These are phyloP conservation scores for Numida meleagris DNA, from an alignment of 2,113 vertebrate species.

Conservation along the genomic window DNA sequence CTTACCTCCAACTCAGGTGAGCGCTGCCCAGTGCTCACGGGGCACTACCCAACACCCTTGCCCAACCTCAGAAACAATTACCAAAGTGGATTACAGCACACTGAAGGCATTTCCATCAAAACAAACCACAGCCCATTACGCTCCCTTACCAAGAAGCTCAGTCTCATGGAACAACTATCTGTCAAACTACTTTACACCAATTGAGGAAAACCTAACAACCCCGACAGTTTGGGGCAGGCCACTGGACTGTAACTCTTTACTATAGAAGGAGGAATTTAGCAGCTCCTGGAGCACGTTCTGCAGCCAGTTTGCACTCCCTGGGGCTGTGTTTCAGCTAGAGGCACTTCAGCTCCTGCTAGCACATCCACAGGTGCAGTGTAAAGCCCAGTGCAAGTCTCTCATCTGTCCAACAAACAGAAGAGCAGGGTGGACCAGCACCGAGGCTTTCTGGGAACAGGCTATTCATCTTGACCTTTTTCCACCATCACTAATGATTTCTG, in stretches of 20 bases:
- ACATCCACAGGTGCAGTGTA: neutral
- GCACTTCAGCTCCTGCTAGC: neutral
- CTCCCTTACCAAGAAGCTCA: neutral
- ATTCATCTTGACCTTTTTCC: neutral
- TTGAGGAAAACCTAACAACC: neutral
- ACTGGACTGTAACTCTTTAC: neutral
- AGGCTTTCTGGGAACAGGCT: neutral
- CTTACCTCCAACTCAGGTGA: neutral
- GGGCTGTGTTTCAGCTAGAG: rapidly evolving
- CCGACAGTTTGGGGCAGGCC: neutral
- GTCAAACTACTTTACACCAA: neutral
- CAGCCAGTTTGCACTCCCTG: neutral
- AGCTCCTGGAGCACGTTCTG: neutral
- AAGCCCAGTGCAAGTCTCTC: rapidly evolving
- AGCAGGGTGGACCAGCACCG: neutral
- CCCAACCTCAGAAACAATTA: neutral
- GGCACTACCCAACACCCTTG: neutral
- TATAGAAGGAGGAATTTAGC: neutral
- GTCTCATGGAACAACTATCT: neutral
- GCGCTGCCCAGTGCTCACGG: rapidly evolving
- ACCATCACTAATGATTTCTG: constrained; percentile 24
- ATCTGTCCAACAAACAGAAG: neutral
- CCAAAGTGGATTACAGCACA: neutral
- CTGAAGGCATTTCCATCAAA: neutral
- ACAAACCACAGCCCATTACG: neutral